These are phyloP conservation scores for Hirundo rustica DNA, from an alignment of 2,797 vertebrate genomes.

Conservation along the genomic window DNA sequence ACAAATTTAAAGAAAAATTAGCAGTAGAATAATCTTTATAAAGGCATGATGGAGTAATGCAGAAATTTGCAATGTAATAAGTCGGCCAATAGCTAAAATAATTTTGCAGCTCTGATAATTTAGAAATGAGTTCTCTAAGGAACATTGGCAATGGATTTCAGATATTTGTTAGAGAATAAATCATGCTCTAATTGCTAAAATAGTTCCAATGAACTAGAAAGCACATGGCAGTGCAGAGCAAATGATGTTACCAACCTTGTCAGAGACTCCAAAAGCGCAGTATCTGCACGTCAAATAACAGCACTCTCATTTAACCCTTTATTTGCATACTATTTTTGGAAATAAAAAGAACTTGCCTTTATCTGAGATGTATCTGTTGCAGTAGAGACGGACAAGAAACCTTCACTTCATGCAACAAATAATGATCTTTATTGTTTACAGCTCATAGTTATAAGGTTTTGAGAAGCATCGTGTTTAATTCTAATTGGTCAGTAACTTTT, in stretches of 20 bases:
- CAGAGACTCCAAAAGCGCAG: neutral
- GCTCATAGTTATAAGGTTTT: neutral
- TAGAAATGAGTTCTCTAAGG: neutral
- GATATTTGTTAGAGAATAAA: neutral
- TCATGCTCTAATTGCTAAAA: neutral
- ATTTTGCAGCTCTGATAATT: neutral
- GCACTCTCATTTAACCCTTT: neutral
- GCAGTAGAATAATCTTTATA: neutral
- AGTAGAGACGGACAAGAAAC: neutral
- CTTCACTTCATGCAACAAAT: neutral
- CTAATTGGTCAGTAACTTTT: neutral
- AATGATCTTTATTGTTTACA: neutral
- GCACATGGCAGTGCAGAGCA: neutral
- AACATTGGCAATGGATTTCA: neutral
- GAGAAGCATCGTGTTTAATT: neutral
- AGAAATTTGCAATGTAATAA: neutral
- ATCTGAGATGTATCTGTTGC: neutral
- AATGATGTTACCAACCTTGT: neutral
- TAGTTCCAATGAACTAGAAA: neutral
- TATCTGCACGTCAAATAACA: neutral
- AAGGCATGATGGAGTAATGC: accelerated
- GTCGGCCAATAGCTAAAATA: neutral
- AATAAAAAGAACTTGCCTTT: neutral
- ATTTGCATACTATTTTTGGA: neutral
- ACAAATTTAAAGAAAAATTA: neutral